Evolutionary conservation across 2,797 vertebrate genomes (phyloP), one percentile per base, ranked within the genome.

Genomic region (Miichthys miiuy): DNA sequence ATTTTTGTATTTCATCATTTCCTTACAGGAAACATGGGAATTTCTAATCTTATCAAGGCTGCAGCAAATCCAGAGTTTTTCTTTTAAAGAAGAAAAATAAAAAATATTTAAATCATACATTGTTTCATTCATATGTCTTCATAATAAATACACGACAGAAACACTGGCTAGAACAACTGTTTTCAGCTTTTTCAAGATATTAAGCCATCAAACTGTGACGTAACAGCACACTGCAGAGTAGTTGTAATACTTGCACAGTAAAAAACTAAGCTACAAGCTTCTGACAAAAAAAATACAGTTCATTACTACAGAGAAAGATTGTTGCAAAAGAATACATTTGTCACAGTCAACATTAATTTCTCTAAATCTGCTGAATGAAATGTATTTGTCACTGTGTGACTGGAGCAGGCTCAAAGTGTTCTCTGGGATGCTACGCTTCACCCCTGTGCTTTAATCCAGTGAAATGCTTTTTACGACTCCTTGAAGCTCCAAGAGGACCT

Each of bases 71-170:
- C n/a, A 8, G n/a, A 11, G 30, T 25, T 51, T 87, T 90, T 88
- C 88, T 92, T 95, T 95, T 93, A 86, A 93, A 92, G 75, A 87
- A 47, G 72, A 93, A 89, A 87, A 94, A 92, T 89, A 93, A 95
- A 95, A 95, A 95, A 91, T 93, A 95, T 94, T 95, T 89, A 94
- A 95, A 94, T 94, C 85, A 85, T 44, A 76, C 14, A 46, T 17
- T 54, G 38, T 70, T 46, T 69, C 17, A 21, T 54, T 86, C 23
- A 50, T 30, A 21, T 11, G 6, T 57, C 1, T 17, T 58, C 0
- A 18, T 25, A 52, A 58, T 72, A 68, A 72, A 86, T 71, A 68
- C 8, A 52, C 0, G 0, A 46, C 20, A 47, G 0, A 61, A 73
- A 54, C 38, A 68, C 16, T 17, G 6, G 1, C 0, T 4, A 7